Percentiles rank a stretch among this genome's conserved stretches.
Evolutionary conservation across 2,113 vertebrate genomes (phyloP).

Genomic region (Megalops atlanticus): DNA sequence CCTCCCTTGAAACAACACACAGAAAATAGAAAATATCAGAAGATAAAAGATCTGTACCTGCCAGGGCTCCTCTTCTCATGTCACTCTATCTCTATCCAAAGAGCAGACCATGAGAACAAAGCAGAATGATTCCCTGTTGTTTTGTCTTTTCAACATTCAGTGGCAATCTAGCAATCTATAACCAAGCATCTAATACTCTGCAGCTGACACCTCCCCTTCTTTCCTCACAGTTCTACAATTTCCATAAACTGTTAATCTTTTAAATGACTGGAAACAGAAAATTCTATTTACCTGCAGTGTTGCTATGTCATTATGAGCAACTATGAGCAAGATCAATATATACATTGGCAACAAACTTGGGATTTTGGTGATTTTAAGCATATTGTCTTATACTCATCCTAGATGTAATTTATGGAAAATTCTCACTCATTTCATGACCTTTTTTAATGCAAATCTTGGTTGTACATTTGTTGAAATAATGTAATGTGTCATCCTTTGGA

Average conservation of each 20-base stretch:
- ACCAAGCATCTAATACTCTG: background rate
- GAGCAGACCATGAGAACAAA: background rate
- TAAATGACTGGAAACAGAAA: background rate
- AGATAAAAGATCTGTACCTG: background rate
- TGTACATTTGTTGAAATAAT: conserved; percentile 1
- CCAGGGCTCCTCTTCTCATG: background rate
- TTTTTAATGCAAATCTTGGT: conserved; percentile 2
- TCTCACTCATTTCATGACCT: background rate
- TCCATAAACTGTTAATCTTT: background rate
- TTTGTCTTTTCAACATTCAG: background rate
- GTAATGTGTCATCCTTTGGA: conserved; percentile 10
- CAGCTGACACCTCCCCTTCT: background rate
- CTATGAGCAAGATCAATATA: background rate
- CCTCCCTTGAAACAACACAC: background rate
- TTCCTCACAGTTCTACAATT: background rate
- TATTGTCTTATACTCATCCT: background rate
- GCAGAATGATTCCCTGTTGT: background rate
- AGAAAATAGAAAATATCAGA: background rate
- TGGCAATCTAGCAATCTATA: background rate
- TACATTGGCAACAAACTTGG: background rate
- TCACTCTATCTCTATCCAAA: background rate
- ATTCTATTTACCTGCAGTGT: background rate
- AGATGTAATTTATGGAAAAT: background rate
- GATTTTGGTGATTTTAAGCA: background rate
- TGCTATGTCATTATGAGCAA: background rate